phyloP scores from a whole-genome alignment of 2,797 vertebrate genomes.

The Taenioides sp. region DNA sequence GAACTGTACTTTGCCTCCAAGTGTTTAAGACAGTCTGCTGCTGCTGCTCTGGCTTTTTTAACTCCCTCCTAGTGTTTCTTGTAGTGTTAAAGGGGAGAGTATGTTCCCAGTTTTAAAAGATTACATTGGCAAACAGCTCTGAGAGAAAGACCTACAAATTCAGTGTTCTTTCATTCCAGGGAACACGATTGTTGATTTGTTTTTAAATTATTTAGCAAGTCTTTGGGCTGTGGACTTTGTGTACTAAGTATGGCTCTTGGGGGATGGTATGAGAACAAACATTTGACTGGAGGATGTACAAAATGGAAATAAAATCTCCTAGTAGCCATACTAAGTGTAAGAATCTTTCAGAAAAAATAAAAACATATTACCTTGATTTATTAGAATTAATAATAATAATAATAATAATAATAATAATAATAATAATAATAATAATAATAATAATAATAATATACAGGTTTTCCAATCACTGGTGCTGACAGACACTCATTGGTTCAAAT shows the following conservation, averaged over 20 bases:
- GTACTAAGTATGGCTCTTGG: not conserved
- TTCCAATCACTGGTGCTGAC: too few relatives aligned
- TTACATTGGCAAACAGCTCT: constrained; percentile 2
- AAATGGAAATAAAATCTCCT: not conserved
- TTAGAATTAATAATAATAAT: not conserved
- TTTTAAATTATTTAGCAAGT: not conserved
- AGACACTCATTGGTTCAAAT: too few relatives aligned
- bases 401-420: too few relatives aligned
- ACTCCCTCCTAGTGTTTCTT: constrained; percentile 1
- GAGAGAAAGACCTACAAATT: not conserved
- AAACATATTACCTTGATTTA: not conserved
- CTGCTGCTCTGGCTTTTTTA: not conserved
- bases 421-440: too few relatives aligned
- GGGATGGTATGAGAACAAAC: not conserved
- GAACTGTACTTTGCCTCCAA: not conserved
- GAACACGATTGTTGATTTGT: not conserved
- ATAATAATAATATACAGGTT: not conserved
- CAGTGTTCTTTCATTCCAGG: not conserved
- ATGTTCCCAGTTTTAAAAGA: constrained; percentile 3
- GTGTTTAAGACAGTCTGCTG: not conserved
- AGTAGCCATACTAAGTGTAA: not conserved
- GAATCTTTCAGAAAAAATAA: not conserved
- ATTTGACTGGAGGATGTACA: not conserved
- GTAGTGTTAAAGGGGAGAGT: not conserved
- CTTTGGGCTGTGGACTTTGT: not conserved